Conservation (phyloP, 2,113 vertebrate species). For the Menidia beryllina region DNA sequence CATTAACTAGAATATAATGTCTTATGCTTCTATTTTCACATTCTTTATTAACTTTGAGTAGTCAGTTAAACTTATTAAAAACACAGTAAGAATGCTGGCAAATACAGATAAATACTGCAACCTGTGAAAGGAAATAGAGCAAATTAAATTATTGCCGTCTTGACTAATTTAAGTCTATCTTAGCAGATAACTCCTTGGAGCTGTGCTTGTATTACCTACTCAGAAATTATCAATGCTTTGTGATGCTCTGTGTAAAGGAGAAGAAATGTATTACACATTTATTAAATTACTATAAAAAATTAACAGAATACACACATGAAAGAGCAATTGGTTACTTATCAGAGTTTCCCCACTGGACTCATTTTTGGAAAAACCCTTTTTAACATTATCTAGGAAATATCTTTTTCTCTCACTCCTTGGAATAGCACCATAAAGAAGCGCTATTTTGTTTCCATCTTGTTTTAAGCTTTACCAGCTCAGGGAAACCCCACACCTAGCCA, state of each 20-base stretch:
- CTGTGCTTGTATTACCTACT: conserved; percentile 21
- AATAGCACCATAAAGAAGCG: conserved; percentile 50
- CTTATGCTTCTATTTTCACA: too few species aligned
- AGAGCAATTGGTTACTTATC: conserved; percentile 69
- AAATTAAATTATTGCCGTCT: background rate
- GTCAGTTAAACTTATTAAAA: too few species aligned
- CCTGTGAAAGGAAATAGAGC: too few species aligned
- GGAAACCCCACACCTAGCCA: conserved; percentile 25
- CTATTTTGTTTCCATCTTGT: conserved; percentile 51
- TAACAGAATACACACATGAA: conserved; percentile 66
- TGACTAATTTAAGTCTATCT: conserved; percentile 27
- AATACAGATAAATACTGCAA: too few species aligned
- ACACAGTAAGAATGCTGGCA: too few species aligned
- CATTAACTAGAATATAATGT: too few species aligned
- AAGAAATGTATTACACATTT: conserved; percentile 12
- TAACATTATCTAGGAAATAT: conserved; percentile 70
- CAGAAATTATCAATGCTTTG: conserved; percentile 31
- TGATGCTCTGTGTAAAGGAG: background rate
- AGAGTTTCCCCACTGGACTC: conserved; percentile 53
- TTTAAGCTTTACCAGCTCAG: conserved; percentile 11
- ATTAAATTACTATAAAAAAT: conserved; percentile 72
- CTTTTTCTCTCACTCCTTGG: conserved; percentile 54
- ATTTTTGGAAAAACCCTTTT: conserved; percentile 66
- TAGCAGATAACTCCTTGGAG: conserved; percentile 25
- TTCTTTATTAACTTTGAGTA: too few species aligned